phyloP scores from a whole-genome alignment of 2,888 invertebrate genomes.

The Drosophila villosipedis region DNA sequence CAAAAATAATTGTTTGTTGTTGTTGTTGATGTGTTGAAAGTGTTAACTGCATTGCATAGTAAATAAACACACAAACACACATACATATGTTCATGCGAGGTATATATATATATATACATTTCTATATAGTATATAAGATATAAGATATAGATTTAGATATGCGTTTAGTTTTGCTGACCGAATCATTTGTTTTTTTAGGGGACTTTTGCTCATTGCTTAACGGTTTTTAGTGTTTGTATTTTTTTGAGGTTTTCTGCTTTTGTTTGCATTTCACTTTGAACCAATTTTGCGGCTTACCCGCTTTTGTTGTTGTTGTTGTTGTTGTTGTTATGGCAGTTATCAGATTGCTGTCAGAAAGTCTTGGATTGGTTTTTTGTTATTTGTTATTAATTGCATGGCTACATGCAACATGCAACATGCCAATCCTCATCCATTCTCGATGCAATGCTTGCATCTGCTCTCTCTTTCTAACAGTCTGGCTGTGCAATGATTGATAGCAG shows the following conservation, averaged over 20 bases:
- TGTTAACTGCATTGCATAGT: constrained; percentile 75
- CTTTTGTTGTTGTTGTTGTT: constrained; percentile 16
- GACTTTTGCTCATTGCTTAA: constrained; percentile 61
- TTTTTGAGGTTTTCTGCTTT: not conserved
- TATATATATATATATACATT: not conserved
- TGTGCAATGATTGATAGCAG: constrained; percentile 56
- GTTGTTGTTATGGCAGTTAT: constrained; percentile 46
- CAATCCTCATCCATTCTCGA: constrained; percentile 35
- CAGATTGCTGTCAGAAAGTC: constrained; percentile 59
- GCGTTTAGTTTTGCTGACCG: constrained; percentile 57
- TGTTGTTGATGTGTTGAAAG: constrained; percentile 60
- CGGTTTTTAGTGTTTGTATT: constrained; percentile 8
- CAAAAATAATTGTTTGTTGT: constrained; percentile 36
- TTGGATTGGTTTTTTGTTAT: constrained; percentile 16
- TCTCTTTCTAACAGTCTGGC: constrained; percentile 14
- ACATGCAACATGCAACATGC: constrained; percentile 63
- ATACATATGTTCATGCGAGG: not conserved
- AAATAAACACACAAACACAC: constrained; percentile 23
- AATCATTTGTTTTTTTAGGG: constrained; percentile 24
- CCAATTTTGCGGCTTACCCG: constrained; percentile 38
- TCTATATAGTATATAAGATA: constrained; percentile 6
- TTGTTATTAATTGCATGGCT: constrained; percentile 59
- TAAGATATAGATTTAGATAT: constrained; percentile 3
- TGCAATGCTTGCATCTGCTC: not conserved
- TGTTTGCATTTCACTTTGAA: constrained; percentile 70